Conservation (phyloP, 2,797 vertebrate species). For the Hybognathus amarus region DNA sequence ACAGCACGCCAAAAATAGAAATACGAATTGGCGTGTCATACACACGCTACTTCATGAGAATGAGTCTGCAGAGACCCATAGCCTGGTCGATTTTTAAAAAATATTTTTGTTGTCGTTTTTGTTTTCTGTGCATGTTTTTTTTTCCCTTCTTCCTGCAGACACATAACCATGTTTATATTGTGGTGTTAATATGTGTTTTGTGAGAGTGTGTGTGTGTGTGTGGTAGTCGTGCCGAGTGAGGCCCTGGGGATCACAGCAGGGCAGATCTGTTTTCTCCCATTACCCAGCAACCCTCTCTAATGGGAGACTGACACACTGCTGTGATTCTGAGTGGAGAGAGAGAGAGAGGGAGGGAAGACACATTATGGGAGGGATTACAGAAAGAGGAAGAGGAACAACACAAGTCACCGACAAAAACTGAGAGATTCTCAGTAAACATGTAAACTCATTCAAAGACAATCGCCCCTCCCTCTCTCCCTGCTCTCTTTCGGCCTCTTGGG, state of each 20-base stretch:
- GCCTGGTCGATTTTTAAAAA: background rate
- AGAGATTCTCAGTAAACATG: constrained; percentile 40
- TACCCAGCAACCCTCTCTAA: constrained; percentile 67
- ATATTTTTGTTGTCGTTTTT: background rate
- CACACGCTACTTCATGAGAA: too few species aligned
- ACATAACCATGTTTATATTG: constrained; percentile 60
- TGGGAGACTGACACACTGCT: constrained; percentile 63
- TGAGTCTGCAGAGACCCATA: background rate
- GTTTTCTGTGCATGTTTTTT: constrained; percentile 30
- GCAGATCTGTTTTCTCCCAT: constrained; percentile 70
- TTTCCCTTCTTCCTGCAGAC: constrained; percentile 6
- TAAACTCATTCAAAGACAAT: constrained; percentile 44
- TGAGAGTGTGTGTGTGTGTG: constrained; percentile 83
- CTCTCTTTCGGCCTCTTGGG: constrained; percentile 39
- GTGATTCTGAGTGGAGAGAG: constrained; percentile 59
- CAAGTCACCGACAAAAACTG: constrained; percentile 38
- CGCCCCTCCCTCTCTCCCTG: constrained; percentile 32
- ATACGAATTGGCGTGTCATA: too few species aligned
- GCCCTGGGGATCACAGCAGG: constrained; percentile 69
- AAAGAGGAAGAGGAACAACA: constrained; percentile 44
- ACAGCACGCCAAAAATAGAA: too few species aligned
- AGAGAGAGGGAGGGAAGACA: constrained; percentile 45
- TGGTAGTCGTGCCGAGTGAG: constrained; percentile 66
- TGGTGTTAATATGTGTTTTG: constrained; percentile 80
- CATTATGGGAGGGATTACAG: constrained; percentile 46